Evolutionary conservation across 2,888 invertebrate genomes (phyloP), one percentile per base, ranked within the genome.

Genomic region (Enoplolaimus lenunculus): DNA sequence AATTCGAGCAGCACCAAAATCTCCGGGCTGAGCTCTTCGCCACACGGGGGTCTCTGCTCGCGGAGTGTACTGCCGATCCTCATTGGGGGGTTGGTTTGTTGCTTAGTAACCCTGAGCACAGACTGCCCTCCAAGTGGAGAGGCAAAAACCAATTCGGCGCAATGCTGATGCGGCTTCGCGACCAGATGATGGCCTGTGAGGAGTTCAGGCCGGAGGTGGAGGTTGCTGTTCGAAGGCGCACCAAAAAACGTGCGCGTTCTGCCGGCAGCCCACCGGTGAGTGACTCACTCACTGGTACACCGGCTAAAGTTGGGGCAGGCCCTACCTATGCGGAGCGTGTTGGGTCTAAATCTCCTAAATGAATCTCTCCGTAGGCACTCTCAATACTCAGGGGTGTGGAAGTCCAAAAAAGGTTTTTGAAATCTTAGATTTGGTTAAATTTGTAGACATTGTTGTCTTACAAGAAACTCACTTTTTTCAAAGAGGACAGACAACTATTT

Each of bases 1-100:
- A 67, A 34, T 67, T 31, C 34, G 67, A 13, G 30, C 67, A 67
- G 67, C 2, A 67, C 33, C 31, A 30, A 7, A 26, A 67, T 31
- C 34, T 30, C 7, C 28, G 67, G 33, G n/a, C 3, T 26, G 7
- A 21, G 7, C n/a, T 67, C n/a, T n/a, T 30, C 21, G n/a, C 2
- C 16, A 34, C 67, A 30, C 28, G 21, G 7, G n/a, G n/a, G 30
- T 7, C 34, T 13, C 34, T 3, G 3, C 31, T 67, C 34, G 67
- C 7, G 3, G 67, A 34, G n/a, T 31, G 33, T n/a, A 30, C 67
- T 3, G 2, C 2, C 2, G 67, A 26, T 3, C 13, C 3, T 2
- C n/a, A n/a, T 30, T 67, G n/a, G 29, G 67, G 67, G 2, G n/a
- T 67, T 7, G 67, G 29, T 31, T n/a, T 29, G 2, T 2, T 7